Evolutionary conservation across 1,140 invertebrate species (phyloP).

Genomic region (Neodiprion fabricii): DNA sequence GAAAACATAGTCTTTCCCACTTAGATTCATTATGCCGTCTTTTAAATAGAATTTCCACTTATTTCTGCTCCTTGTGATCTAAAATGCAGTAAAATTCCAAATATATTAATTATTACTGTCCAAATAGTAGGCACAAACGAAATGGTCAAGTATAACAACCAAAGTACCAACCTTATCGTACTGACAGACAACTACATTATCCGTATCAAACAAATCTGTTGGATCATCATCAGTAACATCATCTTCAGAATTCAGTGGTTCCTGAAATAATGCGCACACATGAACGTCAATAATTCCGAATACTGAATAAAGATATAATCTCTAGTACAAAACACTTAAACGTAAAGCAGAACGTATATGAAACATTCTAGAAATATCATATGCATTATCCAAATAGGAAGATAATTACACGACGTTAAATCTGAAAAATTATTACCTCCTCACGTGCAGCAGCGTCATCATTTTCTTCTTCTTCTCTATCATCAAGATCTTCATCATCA

Average conservation of each 20-base stretch:
- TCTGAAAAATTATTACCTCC: conserved; percentile 55
- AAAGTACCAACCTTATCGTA: conserved; percentile 88
- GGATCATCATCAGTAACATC: conserved; percentile 98
- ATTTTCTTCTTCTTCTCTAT: conserved; percentile 79
- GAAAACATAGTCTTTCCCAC: conserved; percentile 98
- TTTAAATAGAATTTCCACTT: conserved; percentile 99
- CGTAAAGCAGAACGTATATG: no score
- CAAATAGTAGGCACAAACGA: neutral
- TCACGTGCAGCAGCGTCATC: conserved; percentile 63
- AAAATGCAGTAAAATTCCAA: conserved; percentile 49
- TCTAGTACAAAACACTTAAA: no score
- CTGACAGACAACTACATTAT: conserved; percentile 99
- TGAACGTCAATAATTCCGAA: conserved; percentile 2
- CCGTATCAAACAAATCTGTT: conserved; percentile 94
- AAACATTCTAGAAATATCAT: no score
- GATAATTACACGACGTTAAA: neutral
- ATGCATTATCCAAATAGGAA: neutral
- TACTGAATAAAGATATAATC: neutral
- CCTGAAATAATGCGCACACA: conserved; percentile 63
- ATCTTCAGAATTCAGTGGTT: conserved; percentile 94
- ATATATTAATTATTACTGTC: conserved; percentile 13
- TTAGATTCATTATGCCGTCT: conserved; percentile 99
- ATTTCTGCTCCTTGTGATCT: conserved; percentile 96
- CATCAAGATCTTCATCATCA: conserved; percentile 71
- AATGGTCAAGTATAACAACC: conserved; percentile 14